Evolutionary conservation across 2,113 vertebrate species (phyloP).

Genomic region (Pseudorhombus dupliciocellatus): DNA sequence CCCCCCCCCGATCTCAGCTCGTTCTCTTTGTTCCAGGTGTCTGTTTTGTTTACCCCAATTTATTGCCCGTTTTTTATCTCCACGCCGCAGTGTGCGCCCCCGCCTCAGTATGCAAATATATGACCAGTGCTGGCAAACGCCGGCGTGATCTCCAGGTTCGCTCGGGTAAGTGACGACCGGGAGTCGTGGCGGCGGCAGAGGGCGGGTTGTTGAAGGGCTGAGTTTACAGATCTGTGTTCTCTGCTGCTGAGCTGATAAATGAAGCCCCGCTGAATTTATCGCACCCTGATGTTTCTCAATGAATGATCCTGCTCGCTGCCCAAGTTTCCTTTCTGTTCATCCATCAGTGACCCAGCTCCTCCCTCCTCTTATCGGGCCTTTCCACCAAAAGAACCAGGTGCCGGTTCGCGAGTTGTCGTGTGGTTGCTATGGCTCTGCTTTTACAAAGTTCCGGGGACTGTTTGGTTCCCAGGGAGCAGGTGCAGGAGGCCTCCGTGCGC

Average conservation of each 20-base stretch:
- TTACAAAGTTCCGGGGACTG: not conserved
- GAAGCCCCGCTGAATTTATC: conserved; percentile 19
- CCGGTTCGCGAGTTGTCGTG: too few relatives aligned
- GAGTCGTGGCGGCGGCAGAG: too few relatives aligned
- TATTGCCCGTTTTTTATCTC: conserved; percentile 50
- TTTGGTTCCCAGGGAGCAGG: conserved; percentile 4
- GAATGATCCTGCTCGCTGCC: conserved; percentile 43
- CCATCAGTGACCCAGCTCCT: conserved; percentile 61
- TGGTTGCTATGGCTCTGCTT: conserved; percentile 2
- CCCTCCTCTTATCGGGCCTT: conserved; percentile 16
- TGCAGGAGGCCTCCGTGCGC: not conserved
- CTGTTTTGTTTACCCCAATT: conserved; percentile 66
- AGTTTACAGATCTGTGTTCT: too few relatives aligned
- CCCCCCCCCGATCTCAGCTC: conserved; percentile 35
- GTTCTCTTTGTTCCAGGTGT: conserved; percentile 55
- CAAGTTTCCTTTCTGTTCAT: conserved; percentile 71
- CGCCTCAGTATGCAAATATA: conserved; percentile 68
- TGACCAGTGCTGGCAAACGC: conserved; percentile 57
- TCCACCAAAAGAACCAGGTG: too few relatives aligned
- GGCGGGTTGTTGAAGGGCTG: not conserved
- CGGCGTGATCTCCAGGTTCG: conserved; percentile 36
- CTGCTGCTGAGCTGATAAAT: conserved; percentile 30
- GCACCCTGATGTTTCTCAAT: conserved; percentile 33
- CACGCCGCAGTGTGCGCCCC: conserved; percentile 34
- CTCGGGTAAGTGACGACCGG: conserved; percentile 20